These are phyloP conservation scores for Butorides virescens DNA, from an alignment of 2,113 vertebrate genomes.

Conservation along the genomic window DNA sequence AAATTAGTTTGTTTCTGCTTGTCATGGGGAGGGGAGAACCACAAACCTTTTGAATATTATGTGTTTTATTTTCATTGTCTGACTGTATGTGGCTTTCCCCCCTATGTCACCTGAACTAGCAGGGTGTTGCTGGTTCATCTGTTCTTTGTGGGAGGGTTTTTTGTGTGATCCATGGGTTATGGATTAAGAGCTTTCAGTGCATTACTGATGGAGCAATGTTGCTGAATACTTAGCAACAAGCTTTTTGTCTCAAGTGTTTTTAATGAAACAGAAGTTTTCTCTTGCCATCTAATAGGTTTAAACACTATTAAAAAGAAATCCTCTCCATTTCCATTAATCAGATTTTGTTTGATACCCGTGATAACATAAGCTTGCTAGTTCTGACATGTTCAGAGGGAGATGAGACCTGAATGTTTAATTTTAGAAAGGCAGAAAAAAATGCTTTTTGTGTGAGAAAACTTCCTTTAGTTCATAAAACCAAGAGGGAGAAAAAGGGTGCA, in stretches of 20 bases:
- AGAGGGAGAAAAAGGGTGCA: not conserved
- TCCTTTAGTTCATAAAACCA: not conserved
- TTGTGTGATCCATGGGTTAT: not conserved
- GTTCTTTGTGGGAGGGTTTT: not conserved
- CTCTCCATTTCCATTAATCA: constrained; percentile 32
- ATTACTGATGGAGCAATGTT: not conserved
- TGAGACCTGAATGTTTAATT: constrained; percentile 11
- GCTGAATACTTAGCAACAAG: not conserved
- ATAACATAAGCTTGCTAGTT: constrained; percentile 14
- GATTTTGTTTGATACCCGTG: constrained; percentile 26
- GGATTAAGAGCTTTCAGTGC: constrained; percentile 13
- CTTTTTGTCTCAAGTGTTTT: constrained; percentile 13
- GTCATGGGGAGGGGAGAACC: not conserved
- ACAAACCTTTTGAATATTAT: not conserved
- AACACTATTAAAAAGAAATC: constrained; percentile 31
- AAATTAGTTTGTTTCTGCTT: not conserved
- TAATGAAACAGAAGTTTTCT: constrained; percentile 42
- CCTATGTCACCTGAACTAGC: not conserved
- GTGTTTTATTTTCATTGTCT: not conserved
- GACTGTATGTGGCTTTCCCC: not conserved
- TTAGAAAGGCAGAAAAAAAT: not conserved
- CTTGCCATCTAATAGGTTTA: constrained; percentile 35
- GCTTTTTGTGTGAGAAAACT: not conserved
- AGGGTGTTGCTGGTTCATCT: not conserved
- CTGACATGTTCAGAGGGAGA: not conserved